Percentiles rank a stretch among this genome's conserved stretches.
Conservation (phyloP, 2,113 vertebrate genomes). For the Cavia aperea region DNA sequence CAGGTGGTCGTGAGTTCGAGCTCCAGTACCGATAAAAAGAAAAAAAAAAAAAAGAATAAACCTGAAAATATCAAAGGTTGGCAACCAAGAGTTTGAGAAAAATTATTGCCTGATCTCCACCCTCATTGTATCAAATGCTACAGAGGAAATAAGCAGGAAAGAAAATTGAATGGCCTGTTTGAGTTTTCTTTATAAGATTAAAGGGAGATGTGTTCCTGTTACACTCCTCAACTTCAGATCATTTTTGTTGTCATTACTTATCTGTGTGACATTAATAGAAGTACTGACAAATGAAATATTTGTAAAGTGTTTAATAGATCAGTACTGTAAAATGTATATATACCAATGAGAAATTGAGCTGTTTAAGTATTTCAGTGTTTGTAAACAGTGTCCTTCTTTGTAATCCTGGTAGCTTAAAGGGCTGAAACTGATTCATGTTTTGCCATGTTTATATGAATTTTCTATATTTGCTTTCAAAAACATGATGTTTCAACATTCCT, state of each 20-base stretch:
- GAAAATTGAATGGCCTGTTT: not conserved
- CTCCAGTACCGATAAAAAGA: too few relatives aligned
- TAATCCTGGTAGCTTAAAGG: not conserved
- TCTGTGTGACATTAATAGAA: not conserved
- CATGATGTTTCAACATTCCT: not conserved
- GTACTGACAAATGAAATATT: not conserved
- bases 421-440: not conserved
- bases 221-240: not conserved
- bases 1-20: too few relatives aligned
- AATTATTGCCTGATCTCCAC: not conserved
- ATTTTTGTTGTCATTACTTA: not conserved
- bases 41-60: not conserved
- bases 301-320: not conserved
- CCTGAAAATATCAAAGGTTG: not conserved
- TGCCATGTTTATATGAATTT: not conserved
- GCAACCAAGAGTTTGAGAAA: not conserved
- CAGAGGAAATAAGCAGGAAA: not conserved
- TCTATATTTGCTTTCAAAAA: not conserved
- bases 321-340: not conserved
- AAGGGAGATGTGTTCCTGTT: not conserved
- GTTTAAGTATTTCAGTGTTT: rapidly evolving
- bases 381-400: not conserved
- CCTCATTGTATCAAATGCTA: not conserved
- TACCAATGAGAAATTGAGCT: not conserved
- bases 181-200: not conserved